These are phyloP conservation scores for Poeciliopsis presidionis DNA, from an alignment of 2,797 vertebrate genomes.

Conservation along the genomic window DNA sequence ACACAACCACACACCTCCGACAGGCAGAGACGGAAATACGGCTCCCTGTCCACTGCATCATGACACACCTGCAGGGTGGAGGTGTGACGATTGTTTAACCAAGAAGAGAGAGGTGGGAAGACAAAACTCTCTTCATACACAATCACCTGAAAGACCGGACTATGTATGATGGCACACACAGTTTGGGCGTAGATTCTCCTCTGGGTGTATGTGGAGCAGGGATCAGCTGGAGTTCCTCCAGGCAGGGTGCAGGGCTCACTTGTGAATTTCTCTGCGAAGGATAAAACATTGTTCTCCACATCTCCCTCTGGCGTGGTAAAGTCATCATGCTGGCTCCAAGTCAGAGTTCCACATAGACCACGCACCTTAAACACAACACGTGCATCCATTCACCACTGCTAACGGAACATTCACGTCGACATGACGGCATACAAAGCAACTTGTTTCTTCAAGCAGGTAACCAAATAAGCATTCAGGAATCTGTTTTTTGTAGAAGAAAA, in stretches of 20 bases:
- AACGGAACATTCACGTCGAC: not conserved
- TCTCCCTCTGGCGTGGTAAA: constrained; percentile 90
- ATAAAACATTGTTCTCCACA: constrained; percentile 79
- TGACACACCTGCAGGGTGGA: constrained; percentile 84
- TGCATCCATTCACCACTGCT: constrained; percentile 1
- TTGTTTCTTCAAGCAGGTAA: not conserved
- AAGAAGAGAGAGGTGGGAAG: not conserved
- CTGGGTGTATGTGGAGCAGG: constrained; percentile 82
- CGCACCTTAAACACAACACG: constrained; percentile 81
- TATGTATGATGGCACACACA: constrained; percentile 81
- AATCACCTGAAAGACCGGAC: constrained; percentile 85
- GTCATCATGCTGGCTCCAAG: constrained; percentile 90
- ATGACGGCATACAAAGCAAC: not conserved
- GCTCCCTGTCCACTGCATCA: constrained; percentile 83
- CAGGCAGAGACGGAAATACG: constrained; percentile 84
- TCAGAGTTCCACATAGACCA: constrained; percentile 91
- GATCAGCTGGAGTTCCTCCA: constrained; percentile 39
- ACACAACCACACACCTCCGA: constrained; percentile 83
- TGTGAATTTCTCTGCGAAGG: constrained; percentile 85
- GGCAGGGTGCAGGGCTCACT: constrained; percentile 69
- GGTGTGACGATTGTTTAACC: not conserved
- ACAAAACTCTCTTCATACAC: not conserved
- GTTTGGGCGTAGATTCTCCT: constrained; percentile 77
- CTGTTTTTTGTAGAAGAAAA: not conserved
- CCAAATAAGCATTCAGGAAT: not conserved